A percentile compares a stretch with the other conserved stretches of the same genome.
These are phyloP conservation scores for Calliopsis andreniformis DNA, from an alignment of 1,140 invertebrate species.

Conservation along the genomic window DNA sequence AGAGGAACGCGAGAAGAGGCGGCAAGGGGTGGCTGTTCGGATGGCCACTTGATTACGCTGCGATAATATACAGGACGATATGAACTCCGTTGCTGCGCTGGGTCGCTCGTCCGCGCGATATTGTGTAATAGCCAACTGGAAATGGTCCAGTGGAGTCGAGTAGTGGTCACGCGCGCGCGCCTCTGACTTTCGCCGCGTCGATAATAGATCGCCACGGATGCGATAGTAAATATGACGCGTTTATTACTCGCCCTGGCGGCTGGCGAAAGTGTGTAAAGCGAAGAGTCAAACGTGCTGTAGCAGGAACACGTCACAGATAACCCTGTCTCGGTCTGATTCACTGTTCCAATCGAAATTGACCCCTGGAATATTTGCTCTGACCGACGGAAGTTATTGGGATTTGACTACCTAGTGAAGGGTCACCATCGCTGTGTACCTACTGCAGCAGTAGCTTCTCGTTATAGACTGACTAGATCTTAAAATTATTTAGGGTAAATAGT, in stretches of 20 bases:
- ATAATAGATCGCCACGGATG: slow-evolving; percentile 71
- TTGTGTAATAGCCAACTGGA: slow-evolving; percentile 51
- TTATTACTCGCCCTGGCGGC: slow-evolving; percentile 56
- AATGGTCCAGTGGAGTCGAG: slow-evolving; percentile 25
- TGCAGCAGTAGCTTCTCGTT: no score
- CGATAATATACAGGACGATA: slow-evolving; percentile 80
- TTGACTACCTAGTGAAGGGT: background rate
- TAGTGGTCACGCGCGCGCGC: background rate
- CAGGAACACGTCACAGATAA: background rate
- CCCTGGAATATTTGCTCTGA: background rate
- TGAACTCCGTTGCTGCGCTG: slow-evolving; percentile 66
- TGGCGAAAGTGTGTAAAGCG: slow-evolving; percentile 23
- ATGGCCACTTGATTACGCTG: slow-evolving; percentile 75
- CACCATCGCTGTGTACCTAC: background rate
- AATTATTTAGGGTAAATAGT: no score
- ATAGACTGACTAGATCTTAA: no score
- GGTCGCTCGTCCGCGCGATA: slow-evolving; percentile 39
- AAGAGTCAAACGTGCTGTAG: background rate
- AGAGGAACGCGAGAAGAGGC: slow-evolving; percentile 25
- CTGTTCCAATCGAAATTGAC: background rate
- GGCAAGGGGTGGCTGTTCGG: slow-evolving; percentile 47
- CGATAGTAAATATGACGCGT: slow-evolving; percentile 74
- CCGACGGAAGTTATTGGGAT: background rate
- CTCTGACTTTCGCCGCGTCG: slow-evolving; percentile 43
- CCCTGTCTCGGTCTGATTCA: background rate